Evolutionary conservation across 2,113 vertebrate genomes (phyloP).

Genomic region (Phrynocephalus versicolor): DNA sequence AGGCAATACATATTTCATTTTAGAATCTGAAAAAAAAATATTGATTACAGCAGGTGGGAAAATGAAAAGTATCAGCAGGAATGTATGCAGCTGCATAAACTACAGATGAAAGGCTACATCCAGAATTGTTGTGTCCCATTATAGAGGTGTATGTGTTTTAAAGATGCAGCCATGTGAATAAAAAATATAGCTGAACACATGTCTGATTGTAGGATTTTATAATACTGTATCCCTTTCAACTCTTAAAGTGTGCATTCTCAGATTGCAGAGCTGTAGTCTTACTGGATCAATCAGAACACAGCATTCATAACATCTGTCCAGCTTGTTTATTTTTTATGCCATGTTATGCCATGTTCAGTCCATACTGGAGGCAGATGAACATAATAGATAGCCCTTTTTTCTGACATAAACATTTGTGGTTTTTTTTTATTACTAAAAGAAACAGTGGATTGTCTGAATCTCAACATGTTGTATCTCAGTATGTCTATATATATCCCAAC

Average conservation of each 20-base stretch:
- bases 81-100: not conserved
- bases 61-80: not conserved
- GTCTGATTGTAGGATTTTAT: constrained; percentile 38
- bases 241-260: constrained; percentile 40
- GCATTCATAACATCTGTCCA: constrained; percentile 40
- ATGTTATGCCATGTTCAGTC: constrained; percentile 39
- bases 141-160: not conserved
- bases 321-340: constrained; percentile 54
- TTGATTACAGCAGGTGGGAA: constrained; percentile 11
- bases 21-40: not conserved
- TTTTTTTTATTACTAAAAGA: constrained; percentile 43
- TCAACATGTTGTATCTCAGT: not conserved
- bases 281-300: constrained; percentile 36
- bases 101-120: not conserved
- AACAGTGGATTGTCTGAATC: constrained; percentile 23
- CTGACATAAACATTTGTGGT: constrained; percentile 46
- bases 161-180: constrained; percentile 22
- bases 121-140: not conserved
- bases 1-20: not conserved
- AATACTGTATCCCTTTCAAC: constrained; percentile 34
- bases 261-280: constrained; percentile 37
- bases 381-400: constrained; percentile 38
- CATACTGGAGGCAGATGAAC: constrained; percentile 42
- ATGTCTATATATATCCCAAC: not conserved
- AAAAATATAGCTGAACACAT: constrained; percentile 8